These are phyloP conservation scores for Drosophila longiperda DNA, from an alignment of 2,888 invertebrate genomes.

Conservation along the genomic window DNA sequence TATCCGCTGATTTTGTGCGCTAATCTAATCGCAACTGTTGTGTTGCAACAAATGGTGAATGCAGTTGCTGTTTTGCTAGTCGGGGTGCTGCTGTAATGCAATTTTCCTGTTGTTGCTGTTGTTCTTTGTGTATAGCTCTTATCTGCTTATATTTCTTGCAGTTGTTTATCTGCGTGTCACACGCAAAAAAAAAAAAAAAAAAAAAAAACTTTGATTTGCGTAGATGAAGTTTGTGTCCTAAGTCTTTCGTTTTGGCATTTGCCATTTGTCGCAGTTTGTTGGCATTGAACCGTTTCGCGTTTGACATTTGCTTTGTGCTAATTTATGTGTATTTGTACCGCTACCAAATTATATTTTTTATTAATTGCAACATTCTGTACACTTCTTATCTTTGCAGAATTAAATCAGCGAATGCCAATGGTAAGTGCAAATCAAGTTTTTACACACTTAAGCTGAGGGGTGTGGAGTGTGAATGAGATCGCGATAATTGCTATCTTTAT, in stretches of 20 bases:
- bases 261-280: constrained; percentile 54
- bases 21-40: constrained; percentile 59
- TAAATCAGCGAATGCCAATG: constrained; percentile 85
- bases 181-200: constrained; percentile 59
- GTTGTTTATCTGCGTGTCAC: constrained; percentile 61
- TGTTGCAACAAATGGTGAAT: constrained; percentile 60
- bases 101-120: constrained; percentile 55
- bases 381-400: constrained; percentile 83
- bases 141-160: constrained; percentile 47
- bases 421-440: constrained; percentile 77
- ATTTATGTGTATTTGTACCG: constrained; percentile 57
- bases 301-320: constrained; percentile 48
- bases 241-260: constrained; percentile 78
- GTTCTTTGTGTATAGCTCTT: constrained; percentile 42
- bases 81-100: constrained; percentile 48
- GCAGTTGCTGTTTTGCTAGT: constrained; percentile 18
- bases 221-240: constrained; percentile 76
- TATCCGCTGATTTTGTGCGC: constrained; percentile 32
- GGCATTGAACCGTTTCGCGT: constrained; percentile 57
- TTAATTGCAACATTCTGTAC: constrained; percentile 57
- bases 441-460: background rate
- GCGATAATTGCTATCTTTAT: constrained; percentile 21
- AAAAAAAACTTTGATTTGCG: constrained; percentile 38
- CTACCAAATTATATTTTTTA: constrained; percentile 56
- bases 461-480: background rate